Percentiles rank a stretch among this genome's conserved stretches.
phyloP scores from a whole-genome alignment of 2,797 vertebrate species.

The Myripristis murdjan region DNA sequence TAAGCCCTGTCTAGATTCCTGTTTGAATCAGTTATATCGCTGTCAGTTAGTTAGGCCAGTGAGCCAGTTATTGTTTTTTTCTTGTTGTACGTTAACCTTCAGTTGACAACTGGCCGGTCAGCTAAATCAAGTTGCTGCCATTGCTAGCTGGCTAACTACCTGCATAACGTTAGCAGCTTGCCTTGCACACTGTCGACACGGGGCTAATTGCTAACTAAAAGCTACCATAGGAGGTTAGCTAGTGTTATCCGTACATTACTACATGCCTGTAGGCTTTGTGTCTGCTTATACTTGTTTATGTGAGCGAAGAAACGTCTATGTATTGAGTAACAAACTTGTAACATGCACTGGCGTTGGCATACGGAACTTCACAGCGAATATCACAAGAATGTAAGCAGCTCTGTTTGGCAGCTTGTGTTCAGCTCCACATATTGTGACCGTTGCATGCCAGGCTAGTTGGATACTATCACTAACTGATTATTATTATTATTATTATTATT shows the following conservation, averaged over 20 bases:
- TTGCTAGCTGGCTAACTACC: constrained; percentile 47
- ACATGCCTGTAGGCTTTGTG: neutral
- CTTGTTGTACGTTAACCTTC: constrained; percentile 10
- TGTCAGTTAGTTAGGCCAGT: neutral
- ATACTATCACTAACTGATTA: neutral
- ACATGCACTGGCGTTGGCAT: neutral
- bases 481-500: too few relatives aligned
- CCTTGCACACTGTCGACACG: constrained; percentile 37
- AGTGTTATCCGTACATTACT: neutral
- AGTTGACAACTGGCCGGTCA: constrained; percentile 51
- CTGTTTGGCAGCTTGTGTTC: neutral
- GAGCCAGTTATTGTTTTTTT: neutral
- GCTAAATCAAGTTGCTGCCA: constrained; percentile 55
- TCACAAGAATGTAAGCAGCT: neutral
- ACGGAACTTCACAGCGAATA: neutral
- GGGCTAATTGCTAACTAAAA: constrained; percentile 67
- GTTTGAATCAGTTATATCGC: constrained; percentile 22
- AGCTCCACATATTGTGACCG: neutral
- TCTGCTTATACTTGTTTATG: neutral
- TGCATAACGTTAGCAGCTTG: constrained; percentile 63
- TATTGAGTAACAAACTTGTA: neutral
- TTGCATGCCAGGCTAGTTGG: neutral
- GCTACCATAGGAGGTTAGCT: constrained; percentile 19
- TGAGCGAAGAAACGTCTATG: neutral
- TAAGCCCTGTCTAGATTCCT: constrained; percentile 3